A percentile compares a stretch with the other conserved stretches of the same genome.
These are phyloP conservation scores for Elmis aenea DNA, from an alignment of 2,888 invertebrate genomes.

Conservation along the genomic window DNA sequence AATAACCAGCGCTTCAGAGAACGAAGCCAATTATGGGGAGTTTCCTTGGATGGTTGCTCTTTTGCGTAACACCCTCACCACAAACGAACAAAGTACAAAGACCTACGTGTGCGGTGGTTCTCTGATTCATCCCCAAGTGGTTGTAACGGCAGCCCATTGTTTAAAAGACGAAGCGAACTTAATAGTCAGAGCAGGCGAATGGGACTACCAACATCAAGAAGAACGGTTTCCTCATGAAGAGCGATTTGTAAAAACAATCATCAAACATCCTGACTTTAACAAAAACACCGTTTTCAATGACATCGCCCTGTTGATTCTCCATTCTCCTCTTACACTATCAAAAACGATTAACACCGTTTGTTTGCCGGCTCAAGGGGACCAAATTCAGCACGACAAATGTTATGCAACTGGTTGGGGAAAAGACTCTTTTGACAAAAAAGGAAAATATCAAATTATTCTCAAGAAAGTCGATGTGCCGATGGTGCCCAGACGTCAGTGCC, in stretches of 20 bases:
- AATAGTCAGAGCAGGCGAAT: slow-evolving; percentile 68
- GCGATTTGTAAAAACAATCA: slow-evolving; percentile 48
- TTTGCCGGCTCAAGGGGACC: slow-evolving; percentile 54
- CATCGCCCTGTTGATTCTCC: slow-evolving; percentile 60
- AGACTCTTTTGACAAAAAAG: slow-evolving; percentile 63
- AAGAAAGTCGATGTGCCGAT: no score
- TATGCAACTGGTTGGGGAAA: slow-evolving; percentile 79
- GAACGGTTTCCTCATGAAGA: slow-evolving; percentile 67
- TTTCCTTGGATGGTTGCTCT: slow-evolving; percentile 81
- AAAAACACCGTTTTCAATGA: slow-evolving; percentile 61
- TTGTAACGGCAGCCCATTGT: no score
- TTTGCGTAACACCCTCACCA: slow-evolving; percentile 46
- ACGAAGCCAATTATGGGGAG: slow-evolving; percentile 73
- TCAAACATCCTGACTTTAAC: slow-evolving; percentile 53
- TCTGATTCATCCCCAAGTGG: no score
- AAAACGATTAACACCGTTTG: slow-evolving; percentile 69
- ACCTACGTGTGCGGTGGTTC: no score
- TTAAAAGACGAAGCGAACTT: slow-evolving; percentile 28
- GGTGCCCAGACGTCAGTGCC: slow-evolving; percentile 44
- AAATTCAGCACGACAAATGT: slow-evolving; percentile 49
- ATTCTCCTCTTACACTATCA: slow-evolving; percentile 51
- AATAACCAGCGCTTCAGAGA: slow-evolving; percentile 52
- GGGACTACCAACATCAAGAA: slow-evolving; percentile 73
- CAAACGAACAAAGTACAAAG: no score
- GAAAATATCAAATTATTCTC: no score